These are phyloP conservation scores for Chrysemys picta DNA, from an alignment of 2,113 vertebrate species.

Conservation along the genomic window DNA sequence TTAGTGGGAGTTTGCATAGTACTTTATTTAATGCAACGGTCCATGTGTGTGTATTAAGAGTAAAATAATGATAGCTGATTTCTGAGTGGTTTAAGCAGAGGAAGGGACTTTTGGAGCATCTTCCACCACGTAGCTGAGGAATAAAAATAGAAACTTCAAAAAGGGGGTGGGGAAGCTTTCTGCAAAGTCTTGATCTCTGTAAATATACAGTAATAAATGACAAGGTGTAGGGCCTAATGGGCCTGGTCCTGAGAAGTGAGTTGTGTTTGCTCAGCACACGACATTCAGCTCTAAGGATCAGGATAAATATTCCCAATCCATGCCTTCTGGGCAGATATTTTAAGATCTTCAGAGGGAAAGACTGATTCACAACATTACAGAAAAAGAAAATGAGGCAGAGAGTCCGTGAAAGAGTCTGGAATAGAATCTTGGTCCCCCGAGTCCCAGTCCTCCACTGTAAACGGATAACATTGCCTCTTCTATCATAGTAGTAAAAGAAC, in stretches of 20 bases:
- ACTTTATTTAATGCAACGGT: neutral
- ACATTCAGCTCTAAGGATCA: neutral
- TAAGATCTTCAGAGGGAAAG: no score
- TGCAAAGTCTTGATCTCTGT: neutral
- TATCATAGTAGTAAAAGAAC: neutral
- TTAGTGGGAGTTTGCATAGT: neutral
- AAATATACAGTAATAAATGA: neutral
- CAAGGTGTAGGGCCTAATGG: fast-evolving
- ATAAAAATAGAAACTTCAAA: neutral
- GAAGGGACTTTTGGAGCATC: neutral
- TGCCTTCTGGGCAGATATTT: neutral
- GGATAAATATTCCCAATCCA: fast-evolving
- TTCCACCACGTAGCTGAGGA: neutral
- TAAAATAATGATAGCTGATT: neutral
- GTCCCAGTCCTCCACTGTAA: fast-evolving
- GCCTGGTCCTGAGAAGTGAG: fast-evolving
- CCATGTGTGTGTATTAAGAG: neutral
- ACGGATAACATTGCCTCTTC: neutral
- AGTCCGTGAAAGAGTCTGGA: neutral
- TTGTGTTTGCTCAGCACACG: neutral
- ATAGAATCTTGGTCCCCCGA: fast-evolving
- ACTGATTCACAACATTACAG: fast-evolving
- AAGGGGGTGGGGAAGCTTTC: fast-evolving
- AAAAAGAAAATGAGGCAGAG: neutral
- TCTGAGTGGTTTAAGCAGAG: neutral